phyloP scores from a whole-genome alignment of 2,888 invertebrate species.

The Bhutanitis thaidina region DNA sequence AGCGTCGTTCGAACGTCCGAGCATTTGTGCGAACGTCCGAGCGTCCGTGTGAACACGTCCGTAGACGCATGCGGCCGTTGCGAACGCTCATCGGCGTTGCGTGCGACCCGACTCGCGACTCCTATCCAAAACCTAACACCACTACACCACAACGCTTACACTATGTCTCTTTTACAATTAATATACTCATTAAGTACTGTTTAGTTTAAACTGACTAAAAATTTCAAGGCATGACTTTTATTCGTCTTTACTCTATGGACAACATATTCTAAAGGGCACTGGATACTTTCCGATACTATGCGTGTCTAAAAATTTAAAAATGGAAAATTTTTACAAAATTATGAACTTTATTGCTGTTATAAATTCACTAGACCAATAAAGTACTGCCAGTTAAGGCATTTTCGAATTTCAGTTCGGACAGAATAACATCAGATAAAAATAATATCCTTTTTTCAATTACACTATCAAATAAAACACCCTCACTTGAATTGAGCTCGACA shows the following conservation, averaged over 20 bases:
- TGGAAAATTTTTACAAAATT: slow-evolving; percentile 66
- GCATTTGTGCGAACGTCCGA: not conserved
- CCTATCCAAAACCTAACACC: slow-evolving; percentile 40
- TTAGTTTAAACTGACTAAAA: slow-evolving; percentile 74
- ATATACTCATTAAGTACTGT: slow-evolving; percentile 73
- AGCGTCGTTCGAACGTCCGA: not conserved
- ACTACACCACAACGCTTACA: slow-evolving; percentile 58
- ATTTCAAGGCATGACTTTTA: slow-evolving; percentile 74
- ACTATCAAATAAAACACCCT: slow-evolving; percentile 64
- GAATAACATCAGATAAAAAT: slow-evolving; percentile 64
- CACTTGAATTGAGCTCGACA: slow-evolving; percentile 72
- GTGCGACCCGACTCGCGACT: slow-evolving; percentile 22
- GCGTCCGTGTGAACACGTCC: not conserved
- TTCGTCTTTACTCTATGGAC: slow-evolving; percentile 73
- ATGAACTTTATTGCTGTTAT: slow-evolving; percentile 66
- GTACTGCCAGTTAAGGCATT: slow-evolving; percentile 58
- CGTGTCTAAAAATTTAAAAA: slow-evolving; percentile 60
- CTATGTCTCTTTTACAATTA: slow-evolving; percentile 54
- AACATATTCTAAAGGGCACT: slow-evolving; percentile 77
- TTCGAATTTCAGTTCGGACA: slow-evolving; percentile 51
- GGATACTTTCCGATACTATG: slow-evolving; percentile 70
- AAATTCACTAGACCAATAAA: slow-evolving; percentile 63
- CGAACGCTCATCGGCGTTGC: slow-evolving; percentile 19
- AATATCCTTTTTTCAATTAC: slow-evolving; percentile 40
- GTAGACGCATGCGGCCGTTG: slow-evolving; percentile 20